Evolutionary conservation across 2,797 vertebrate species (phyloP).

Genomic region (Pachyuromys duprasi): DNA sequence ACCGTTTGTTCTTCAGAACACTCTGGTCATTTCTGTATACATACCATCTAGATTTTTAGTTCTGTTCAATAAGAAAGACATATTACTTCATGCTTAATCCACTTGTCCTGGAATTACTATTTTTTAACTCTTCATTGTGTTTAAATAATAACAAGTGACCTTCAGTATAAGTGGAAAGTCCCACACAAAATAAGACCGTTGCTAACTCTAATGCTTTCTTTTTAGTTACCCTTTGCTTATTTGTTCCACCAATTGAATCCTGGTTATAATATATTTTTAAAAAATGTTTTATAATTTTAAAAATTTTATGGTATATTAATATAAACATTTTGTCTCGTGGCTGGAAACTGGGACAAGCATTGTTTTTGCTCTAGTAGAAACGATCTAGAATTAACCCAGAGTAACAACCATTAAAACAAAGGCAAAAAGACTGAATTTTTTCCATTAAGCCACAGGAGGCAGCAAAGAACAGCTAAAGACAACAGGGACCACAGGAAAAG

Average conservation of each 20-base stretch:
- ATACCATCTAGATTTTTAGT: not conserved
- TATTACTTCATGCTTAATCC: not conserved
- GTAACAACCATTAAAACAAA: not conserved
- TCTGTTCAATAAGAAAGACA: not conserved
- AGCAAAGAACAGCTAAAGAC: slow-evolving; percentile 64
- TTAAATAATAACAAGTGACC: not conserved
- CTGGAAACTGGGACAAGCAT: not conserved
- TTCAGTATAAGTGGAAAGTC: not conserved
- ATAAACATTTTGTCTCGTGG: not conserved
- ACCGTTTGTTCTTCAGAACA: not conserved
- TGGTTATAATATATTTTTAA: not conserved
- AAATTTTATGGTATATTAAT: not conserved
- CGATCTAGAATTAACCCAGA: not conserved
- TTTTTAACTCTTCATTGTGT: not conserved
- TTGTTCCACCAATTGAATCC: not conserved
- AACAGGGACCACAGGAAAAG: not conserved
- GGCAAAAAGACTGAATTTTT: slow-evolving; percentile 37
- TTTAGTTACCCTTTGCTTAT: not conserved
- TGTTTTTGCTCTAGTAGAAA: not conserved
- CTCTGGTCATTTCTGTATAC: not conserved
- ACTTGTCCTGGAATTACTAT: not conserved
- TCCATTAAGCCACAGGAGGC: slow-evolving; percentile 45
- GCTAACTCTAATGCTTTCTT: not conserved
- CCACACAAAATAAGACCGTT: not conserved
- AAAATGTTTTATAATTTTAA: too few species aligned